Conservation (phyloP, 2,797 vertebrate genomes). For the Clangula hyemalis region DNA sequence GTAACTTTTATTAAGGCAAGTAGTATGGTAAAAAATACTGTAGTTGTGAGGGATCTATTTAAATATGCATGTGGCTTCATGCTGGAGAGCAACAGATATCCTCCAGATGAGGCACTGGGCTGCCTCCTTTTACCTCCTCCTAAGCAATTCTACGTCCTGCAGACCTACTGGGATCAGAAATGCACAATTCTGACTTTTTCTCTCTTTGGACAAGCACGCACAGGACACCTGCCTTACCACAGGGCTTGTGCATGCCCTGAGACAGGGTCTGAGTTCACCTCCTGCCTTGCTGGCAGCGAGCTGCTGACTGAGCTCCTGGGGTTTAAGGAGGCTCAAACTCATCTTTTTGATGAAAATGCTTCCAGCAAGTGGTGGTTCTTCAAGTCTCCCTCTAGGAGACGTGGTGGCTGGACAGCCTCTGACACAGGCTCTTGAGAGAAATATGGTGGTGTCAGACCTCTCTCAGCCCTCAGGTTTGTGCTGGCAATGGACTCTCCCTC, state of each 20-base stretch:
- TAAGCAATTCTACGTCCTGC: background rate
- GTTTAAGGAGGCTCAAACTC: background rate
- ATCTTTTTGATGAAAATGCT: background rate
- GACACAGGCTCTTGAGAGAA: background rate
- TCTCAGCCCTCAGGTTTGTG: background rate
- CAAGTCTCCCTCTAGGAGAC: background rate
- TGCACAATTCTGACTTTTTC: background rate
- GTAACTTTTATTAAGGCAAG: background rate
- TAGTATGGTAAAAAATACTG: background rate
- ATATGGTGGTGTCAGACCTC: background rate
- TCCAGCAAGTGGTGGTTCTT: background rate
- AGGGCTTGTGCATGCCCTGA: background rate
- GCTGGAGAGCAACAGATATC: background rate
- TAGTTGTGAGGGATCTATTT: background rate
- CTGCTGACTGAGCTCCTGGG: background rate
- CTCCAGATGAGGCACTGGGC: background rate
- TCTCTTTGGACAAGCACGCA: background rate
- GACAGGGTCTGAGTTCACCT: background rate
- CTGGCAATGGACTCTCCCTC: background rate
- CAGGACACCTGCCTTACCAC: rapidly evolving
- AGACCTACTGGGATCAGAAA: background rate
- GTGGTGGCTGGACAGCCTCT: background rate
- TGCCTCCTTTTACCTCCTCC: background rate
- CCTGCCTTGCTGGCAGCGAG: background rate
- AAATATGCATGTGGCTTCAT: background rate